Base-by-base conservation (phyloP, 2,113 vertebrate genomes). In the Anguilla japonica region DNA sequence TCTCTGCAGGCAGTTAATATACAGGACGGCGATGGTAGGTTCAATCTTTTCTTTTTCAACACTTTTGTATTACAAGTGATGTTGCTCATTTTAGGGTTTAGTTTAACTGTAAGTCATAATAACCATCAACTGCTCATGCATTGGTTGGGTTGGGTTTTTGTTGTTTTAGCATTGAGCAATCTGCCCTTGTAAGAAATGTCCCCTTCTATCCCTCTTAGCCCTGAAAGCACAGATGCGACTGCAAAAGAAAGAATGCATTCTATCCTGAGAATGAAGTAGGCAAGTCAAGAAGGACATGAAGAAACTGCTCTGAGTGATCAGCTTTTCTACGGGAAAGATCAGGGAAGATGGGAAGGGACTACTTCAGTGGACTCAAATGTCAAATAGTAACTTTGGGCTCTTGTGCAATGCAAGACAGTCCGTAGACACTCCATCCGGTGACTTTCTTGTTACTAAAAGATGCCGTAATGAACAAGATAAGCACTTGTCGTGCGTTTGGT, bases 1-100 rank as follows among this genome's bases (percentile, higher is more conserved):
- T 93, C 92, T 16, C 43, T 78, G 8, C 87, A 93, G 50, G 50
- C 86, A 0, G 79, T 91, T 75, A 86, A 79, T 88, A 63, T 29
- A 41, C 83, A 53, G 13, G 91, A 94, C 82, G 86, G 78, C 29
- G 81, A 79, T 40, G 81, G 81, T 87, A 60, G 63, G 60, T 29
- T 2, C 46, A 75, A 2, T 29, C n/a, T 75, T 75, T 67, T 26
- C 39, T 2, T 83, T 29, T 40, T 79, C 29, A 79, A 81, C 39
- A 22, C n/a, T 83, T 46, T 79, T 1, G 16, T 39, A 18, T 85
- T 26, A 53, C 18, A 29, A 57, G 46, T 50, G 26, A 53, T 53
- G 50, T 8, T 46, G 43, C 9, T 53, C 13, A 53, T 13, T 13
- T 53, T 14, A 11, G 11, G 7, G 50, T 53, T 53, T 11, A 53